These are phyloP conservation scores for Trachelus iudaicus DNA, from an alignment of 2,888 invertebrate species.

Conservation along the genomic window DNA sequence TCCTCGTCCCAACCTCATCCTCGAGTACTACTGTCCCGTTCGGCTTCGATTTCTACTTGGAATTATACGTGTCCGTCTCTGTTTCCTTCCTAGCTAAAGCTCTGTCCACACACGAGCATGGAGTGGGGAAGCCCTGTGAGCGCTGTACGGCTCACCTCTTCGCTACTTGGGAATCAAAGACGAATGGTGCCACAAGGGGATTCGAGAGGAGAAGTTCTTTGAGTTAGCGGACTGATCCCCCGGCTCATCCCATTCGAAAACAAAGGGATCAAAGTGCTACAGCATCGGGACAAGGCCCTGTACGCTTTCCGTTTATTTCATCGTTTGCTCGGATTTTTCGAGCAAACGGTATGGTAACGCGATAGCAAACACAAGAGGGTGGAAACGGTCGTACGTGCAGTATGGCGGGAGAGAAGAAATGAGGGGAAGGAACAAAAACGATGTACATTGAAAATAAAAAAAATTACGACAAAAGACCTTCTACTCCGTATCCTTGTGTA, in stretches of 20 bases:
- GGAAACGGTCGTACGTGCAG: neutral
- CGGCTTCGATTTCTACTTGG: conserved; percentile 21
- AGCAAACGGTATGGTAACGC: conserved; percentile 33
- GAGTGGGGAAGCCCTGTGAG: conserved; percentile 10
- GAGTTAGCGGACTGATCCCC: conserved; percentile 49
- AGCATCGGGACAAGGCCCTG: neutral
- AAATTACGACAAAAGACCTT: neutral
- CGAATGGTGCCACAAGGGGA: conserved; percentile 23
- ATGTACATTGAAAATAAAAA: neutral
- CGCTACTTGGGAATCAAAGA: conserved; percentile 21
- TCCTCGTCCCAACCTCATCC: conserved; percentile 1
- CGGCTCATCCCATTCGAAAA: conserved; percentile 48
- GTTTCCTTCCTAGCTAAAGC: conserved; percentile 45
- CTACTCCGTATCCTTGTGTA: neutral
- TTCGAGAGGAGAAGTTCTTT: conserved; percentile 33
- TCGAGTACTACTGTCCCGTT: conserved; percentile 13
- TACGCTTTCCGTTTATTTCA: conserved; percentile 37
- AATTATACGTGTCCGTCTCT: conserved; percentile 43
- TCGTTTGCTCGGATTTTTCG: conserved; percentile 47
- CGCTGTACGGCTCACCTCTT: neutral
- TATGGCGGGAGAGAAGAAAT: neutral
- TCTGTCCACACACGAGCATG: conserved; percentile 31
- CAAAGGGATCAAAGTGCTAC: conserved; percentile 45
- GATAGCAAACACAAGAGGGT: conserved; percentile 31
- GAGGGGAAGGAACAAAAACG: neutral